phyloP scores from a whole-genome alignment of 1,140 invertebrate genomes.

The Tetramorium parvispinum region DNA sequence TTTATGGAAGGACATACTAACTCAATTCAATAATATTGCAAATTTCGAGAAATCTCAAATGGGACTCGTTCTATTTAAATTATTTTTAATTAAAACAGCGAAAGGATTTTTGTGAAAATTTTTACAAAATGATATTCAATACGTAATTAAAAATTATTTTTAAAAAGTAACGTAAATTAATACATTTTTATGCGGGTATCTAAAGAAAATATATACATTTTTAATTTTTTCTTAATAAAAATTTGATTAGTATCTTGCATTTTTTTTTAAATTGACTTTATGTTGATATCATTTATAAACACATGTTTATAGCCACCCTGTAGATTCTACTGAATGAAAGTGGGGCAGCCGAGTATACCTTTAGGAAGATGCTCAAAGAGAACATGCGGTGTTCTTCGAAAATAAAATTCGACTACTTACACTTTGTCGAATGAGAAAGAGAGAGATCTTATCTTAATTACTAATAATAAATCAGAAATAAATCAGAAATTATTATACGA shows the following conservation, averaged over 20 bases:
- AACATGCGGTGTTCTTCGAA: background rate
- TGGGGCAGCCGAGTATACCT: background rate
- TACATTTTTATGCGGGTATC: background rate
- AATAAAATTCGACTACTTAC: background rate
- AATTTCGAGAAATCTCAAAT: background rate
- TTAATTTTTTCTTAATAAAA: background rate
- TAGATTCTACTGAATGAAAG: slow-evolving; percentile 28
- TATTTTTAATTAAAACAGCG: background rate
- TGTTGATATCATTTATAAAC: background rate
- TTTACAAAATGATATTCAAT: background rate
- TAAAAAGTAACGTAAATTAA: background rate
- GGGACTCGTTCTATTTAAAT: background rate
- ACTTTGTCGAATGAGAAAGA: background rate
- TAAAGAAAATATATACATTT: background rate
- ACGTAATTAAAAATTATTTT: background rate
- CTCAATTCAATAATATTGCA: background rate
- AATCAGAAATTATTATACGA: background rate
- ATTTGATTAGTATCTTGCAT: background rate
- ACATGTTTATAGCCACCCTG: background rate
- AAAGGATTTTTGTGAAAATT: background rate
- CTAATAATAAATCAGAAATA: background rate
- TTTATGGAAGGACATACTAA: background rate
- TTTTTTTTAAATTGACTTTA: background rate
- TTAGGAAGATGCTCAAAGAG: slow-evolving; percentile 7
- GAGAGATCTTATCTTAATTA: slow-evolving; percentile 12